Percentiles rank a stretch among this genome's conserved stretches.
These are phyloP conservation scores for Bombus confusus DNA, from an alignment of 1,140 invertebrate genomes.

Conservation along the genomic window DNA sequence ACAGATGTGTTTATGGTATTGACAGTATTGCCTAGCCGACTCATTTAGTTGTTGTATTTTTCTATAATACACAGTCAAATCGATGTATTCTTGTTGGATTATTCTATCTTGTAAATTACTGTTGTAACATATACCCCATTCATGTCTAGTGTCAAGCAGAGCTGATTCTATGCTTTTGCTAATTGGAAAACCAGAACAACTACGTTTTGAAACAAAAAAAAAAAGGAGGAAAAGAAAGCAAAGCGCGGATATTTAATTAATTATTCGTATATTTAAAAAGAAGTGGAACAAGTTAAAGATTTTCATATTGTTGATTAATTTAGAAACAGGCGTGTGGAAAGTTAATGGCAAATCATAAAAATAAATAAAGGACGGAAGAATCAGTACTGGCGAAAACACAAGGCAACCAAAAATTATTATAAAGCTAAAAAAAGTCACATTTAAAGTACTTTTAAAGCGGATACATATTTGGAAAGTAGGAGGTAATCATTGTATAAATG, in stretches of 20 bases:
- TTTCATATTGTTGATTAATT: slow-evolving; percentile 40
- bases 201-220: slow-evolving; percentile 2
- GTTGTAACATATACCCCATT: slow-evolving; percentile 69
- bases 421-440: slow-evolving; percentile 70
- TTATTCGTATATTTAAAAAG: slow-evolving; percentile 2
- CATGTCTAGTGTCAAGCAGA: slow-evolving; percentile 75
- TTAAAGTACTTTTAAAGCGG: slow-evolving; percentile 68
- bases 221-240: not conserved
- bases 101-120: slow-evolving; percentile 74
- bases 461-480: slow-evolving; percentile 77
- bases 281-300: slow-evolving; percentile 7
- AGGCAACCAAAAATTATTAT: slow-evolving; percentile 69
- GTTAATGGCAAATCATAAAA: not conserved
- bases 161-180: slow-evolving; percentile 75
- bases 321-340: slow-evolving; percentile 13
- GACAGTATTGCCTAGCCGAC: slow-evolving; percentile 16
- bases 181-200: slow-evolving; percentile 41
- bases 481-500: slow-evolving; percentile 76
- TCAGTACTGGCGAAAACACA: slow-evolving; percentile 75
- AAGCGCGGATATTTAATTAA: slow-evolving; percentile 1
- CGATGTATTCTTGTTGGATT: slow-evolving; percentile 67
- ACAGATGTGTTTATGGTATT: not conserved
- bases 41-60: slow-evolving; percentile 52
- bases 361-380: slow-evolving; percentile 55
- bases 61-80: slow-evolving; percentile 56